Conservation (phyloP, 2,888 invertebrate genomes). For the Eupithecia tripunctaria region DNA sequence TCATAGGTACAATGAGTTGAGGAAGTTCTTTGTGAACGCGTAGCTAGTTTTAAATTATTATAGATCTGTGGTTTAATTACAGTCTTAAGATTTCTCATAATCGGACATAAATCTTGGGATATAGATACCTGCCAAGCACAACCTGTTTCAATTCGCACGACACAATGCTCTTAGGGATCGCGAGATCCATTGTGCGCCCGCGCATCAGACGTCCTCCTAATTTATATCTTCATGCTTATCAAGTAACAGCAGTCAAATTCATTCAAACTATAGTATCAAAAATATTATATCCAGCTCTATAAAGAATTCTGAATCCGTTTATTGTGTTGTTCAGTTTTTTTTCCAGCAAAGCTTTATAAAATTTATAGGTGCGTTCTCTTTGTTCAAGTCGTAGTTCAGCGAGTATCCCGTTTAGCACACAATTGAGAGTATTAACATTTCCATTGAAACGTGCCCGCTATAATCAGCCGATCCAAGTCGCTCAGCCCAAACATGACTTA, state of each 20-base stretch:
- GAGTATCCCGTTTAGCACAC: slow-evolving; percentile 76
- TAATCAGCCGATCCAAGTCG: slow-evolving; percentile 61
- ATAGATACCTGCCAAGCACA: slow-evolving; percentile 81
- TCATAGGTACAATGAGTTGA: too few relatives aligned
- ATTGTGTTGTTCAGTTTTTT: slow-evolving; percentile 67
- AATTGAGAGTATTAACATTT: slow-evolving; percentile 78
- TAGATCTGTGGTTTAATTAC: slow-evolving; percentile 80
- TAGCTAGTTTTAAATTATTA: slow-evolving; percentile 73
- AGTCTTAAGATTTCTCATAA: slow-evolving; percentile 75
- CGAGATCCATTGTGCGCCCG: slow-evolving; percentile 66
- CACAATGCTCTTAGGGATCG: slow-evolving; percentile 66
- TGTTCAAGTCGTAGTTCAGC: slow-evolving; percentile 69
- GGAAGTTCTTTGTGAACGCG: slow-evolving; percentile 23
- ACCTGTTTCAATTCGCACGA: slow-evolving; percentile 83
- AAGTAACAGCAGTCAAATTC: slow-evolving; percentile 67
- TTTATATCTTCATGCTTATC: slow-evolving; percentile 82
- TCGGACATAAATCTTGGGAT: slow-evolving; percentile 79
- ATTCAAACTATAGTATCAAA: slow-evolving; percentile 63
- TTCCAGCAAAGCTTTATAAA: slow-evolving; percentile 65
- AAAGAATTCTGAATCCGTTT: slow-evolving; percentile 73
- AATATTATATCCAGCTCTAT: slow-evolving; percentile 65
- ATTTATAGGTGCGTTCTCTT: slow-evolving; percentile 75
- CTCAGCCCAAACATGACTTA: slow-evolving; percentile 55
- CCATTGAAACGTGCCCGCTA: slow-evolving; percentile 70
- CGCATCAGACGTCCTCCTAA: slow-evolving; percentile 69